phyloP scores from a whole-genome alignment of 2,797 vertebrate genomes.

The Halcyon smyrnensis region DNA sequence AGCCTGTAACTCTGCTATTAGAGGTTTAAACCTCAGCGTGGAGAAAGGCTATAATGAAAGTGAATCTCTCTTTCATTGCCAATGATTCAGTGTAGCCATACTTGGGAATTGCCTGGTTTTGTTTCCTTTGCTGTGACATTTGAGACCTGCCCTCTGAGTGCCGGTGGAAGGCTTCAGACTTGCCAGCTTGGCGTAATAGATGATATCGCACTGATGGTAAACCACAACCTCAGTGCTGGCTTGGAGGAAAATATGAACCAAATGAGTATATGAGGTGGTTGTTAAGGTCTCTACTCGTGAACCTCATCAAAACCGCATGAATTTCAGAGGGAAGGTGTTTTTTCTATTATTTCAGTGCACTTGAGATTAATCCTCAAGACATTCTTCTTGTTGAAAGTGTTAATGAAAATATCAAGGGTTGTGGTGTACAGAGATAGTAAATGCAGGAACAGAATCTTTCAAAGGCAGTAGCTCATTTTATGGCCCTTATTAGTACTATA shows the following conservation, averaged over 20 bases:
- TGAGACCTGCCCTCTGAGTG: neutral
- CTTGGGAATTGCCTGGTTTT: neutral
- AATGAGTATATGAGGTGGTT: neutral
- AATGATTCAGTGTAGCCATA: neutral
- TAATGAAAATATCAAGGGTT: neutral
- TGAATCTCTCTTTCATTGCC: conserved; percentile 19
- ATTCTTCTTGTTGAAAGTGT: neutral
- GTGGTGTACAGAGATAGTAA: neutral
- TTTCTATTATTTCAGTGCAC: neutral
- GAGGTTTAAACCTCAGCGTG: conserved; percentile 22
- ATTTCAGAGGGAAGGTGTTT: neutral
- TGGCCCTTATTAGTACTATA: neutral
- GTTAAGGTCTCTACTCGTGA: neutral
- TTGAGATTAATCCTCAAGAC: neutral
- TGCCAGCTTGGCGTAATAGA: accelerated
- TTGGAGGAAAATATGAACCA: neutral
- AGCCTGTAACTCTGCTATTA: conserved; percentile 46
- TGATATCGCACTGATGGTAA: neutral
- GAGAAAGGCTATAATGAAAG: conserved; percentile 31
- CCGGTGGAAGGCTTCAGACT: neutral
- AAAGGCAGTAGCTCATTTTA: neutral
- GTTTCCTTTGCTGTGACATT: neutral
- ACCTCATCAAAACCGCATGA: neutral
- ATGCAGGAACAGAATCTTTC: neutral
- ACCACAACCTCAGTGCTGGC: neutral